Evolutionary conservation across 92 coral and sea anemone species (phyloP), one percentile per base, ranked within the genome.

Genomic region (Meandrina meandrites): DNA sequence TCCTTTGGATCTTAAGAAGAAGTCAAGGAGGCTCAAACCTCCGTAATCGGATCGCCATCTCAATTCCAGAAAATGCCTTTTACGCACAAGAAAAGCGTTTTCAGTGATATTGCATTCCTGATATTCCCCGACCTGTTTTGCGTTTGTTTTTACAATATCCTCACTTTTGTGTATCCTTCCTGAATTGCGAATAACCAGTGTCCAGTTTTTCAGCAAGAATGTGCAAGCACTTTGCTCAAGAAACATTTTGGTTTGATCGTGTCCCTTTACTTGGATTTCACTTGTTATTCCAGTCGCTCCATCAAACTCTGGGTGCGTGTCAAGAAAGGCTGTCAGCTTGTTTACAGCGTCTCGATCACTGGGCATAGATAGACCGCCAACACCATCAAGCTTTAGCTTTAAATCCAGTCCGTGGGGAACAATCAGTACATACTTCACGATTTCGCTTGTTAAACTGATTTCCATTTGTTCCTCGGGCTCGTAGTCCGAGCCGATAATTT

Each of bases 1-100:
- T 40, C 91, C 91, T 89, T 84, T 84, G 10, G 88, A 60, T n/a
- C 91, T 30, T 51, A 89, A 12, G 69, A 75, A 89, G 48, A 89
- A 89, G 62, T 83, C 91, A 47, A 89, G 50, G 2, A 77, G 40
- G n/a, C 54, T 71, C 8, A 87, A 66, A 21, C 40, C 69, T 45
- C 91, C 91, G 75, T 89, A 89, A 7, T 16, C 53, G 22, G 88
- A 48, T 18, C 79, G 34, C 72, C 84, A 84, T 67, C 86, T 50
- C 35, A 89, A 54, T 31, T 85, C 81, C 47, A 83, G 78, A 64
- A 89, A 89, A n/a, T 76, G 58, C 31, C n/a, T 32, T 28, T 83
- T 85, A 11, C 91, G 88, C 47, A 89, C 78, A 19, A 89, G 68
- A 22, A 89, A 67, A 5, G 91, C 91, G 14, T 81, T 75, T 40